Evolutionary conservation across 2,113 vertebrate species (phyloP), one percentile per base, ranked within the genome.

Genomic region (Neodon shergylaensis): DNA sequence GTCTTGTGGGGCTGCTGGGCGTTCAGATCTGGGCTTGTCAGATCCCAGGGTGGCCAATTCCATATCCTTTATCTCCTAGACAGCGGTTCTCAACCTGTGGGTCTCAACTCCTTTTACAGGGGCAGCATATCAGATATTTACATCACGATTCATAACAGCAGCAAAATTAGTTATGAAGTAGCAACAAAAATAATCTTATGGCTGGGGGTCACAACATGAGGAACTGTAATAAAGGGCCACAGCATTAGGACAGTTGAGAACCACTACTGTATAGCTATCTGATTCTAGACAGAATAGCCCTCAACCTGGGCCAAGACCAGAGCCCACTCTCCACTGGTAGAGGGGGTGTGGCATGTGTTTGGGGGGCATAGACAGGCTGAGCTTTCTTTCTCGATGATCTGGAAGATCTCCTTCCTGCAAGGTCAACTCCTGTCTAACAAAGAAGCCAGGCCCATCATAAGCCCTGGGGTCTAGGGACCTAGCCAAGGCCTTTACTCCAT

Each of bases 361-460:
- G 8, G 39, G 8, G 61, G 61, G 16, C 58, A 44, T n/a, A 28
- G 4, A 42, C 58, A 65, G 22, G 44, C 54, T 58, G 54, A 19
- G 54, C 54, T 19, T 58, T 58, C 54, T 58, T 58, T 6, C 17
- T 58, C 5, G 16, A 58, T 21, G 54, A 26, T 72, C 19, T 72
- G 19, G 47, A 31, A 93, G 66, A 11, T 54, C 78, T 36, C 31
- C 7, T 61, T 9, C 19, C 26, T 24, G 36, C 3, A 36, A 28
- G 49, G 0, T 2, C n/a, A 42, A 1, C 19, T 66, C 28, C 44
- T 49, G n/a, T 16, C 31, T 0, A 10, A 24, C 33, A 13, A 44
- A 33, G 61, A 26, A 4, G 61, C 79, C 49, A 19, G 39, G 54
- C 39, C 26, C 42, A 13, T 61, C 61, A 19, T 47, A 63, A 44